Evolutionary conservation across 2,113 vertebrate genomes (phyloP).

Genomic region (Petroica traversi): DNA sequence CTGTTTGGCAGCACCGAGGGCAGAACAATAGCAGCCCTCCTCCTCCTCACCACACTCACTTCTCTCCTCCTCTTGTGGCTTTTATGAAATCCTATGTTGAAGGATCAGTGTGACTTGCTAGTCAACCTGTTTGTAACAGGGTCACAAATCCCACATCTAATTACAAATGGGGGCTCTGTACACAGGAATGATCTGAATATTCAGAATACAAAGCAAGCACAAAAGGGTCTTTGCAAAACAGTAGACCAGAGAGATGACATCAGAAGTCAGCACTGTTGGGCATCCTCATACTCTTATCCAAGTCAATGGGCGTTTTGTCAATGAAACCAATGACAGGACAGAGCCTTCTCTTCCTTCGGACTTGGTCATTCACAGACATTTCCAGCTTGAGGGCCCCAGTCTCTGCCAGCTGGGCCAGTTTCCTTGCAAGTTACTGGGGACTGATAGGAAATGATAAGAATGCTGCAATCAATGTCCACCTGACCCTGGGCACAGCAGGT

Average conservation of each 20-base stretch:
- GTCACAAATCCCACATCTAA: neutral
- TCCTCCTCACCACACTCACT: neutral
- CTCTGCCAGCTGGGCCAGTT: neutral
- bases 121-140: neutral
- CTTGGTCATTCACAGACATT: neutral
- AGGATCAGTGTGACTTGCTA: neutral
- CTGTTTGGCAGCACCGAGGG: conserved; percentile 1
- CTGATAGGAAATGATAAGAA: neutral
- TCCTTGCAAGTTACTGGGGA: neutral
- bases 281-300: neutral
- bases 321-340: neutral
- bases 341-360: neutral
- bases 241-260: conserved; percentile 8
- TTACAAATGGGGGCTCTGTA: neutral
- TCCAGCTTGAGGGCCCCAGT: neutral
- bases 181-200: neutral
- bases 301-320: conserved; percentile 50
- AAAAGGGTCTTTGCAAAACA: conserved; percentile 35
- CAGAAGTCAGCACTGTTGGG: conserved; percentile 22
- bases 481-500: rapidly evolving
- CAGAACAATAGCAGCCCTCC: conserved; percentile 63
- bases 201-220: neutral
- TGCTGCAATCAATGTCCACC: rapidly evolving
- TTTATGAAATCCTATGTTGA: conserved; percentile 4
- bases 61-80: neutral